Evolutionary conservation across 92 coral and sea anemone species (phyloP).

Genomic region (Isaurus tuberculatus): DNA sequence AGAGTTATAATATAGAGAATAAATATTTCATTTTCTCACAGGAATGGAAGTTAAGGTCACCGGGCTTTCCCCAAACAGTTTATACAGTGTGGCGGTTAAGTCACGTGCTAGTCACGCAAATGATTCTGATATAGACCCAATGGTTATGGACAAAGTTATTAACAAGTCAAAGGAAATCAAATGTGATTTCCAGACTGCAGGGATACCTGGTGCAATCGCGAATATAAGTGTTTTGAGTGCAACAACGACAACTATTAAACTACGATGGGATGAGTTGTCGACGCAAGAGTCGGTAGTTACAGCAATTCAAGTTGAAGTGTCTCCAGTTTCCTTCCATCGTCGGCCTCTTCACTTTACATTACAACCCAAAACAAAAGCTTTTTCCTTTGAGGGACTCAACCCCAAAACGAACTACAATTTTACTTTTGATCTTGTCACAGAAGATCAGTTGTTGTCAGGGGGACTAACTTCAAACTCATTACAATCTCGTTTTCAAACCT

Average conservation of each 20-base stretch:
- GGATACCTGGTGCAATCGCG: constrained; percentile 60
- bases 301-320: constrained; percentile 43
- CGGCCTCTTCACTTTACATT: constrained; percentile 25
- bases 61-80: constrained; percentile 54
- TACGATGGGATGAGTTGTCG: constrained; percentile 69
- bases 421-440: constrained; percentile 37
- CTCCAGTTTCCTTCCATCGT: constrained; percentile 8
- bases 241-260: constrained; percentile 55
- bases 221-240: constrained; percentile 61
- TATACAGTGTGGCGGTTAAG: constrained; percentile 65
- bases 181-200: constrained; percentile 62
- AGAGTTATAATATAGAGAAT: no score
- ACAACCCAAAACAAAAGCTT: constrained; percentile 47
- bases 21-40: constrained; percentile 2
- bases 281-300: constrained; percentile 25
- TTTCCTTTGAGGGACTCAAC: constrained; percentile 58
- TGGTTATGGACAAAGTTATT: constrained; percentile 35
- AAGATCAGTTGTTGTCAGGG: constrained; percentile 21
- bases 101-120: constrained; percentile 74
- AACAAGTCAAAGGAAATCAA: constrained; percentile 59
- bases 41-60: constrained; percentile 49
- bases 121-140: constrained; percentile 45
- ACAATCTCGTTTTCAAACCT: constrained; percentile 47
- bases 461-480: neutral
- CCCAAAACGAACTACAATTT: constrained; percentile 69